Evolutionary conservation across 1,140 invertebrate genomes (phyloP).

Genomic region (Metaphire vulgaris): DNA sequence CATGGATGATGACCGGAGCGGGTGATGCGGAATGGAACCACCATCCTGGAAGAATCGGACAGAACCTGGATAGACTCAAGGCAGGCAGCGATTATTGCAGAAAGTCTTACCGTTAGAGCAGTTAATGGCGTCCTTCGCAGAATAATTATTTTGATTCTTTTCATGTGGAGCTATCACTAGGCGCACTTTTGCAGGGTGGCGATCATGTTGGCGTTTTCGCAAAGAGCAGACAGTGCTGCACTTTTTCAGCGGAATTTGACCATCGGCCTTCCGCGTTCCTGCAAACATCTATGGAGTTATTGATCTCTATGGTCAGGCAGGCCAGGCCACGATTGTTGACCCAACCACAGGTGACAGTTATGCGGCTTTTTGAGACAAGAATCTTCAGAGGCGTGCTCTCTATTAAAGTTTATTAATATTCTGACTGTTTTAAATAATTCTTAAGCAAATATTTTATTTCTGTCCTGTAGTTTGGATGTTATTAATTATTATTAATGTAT

Average conservation of each 20-base stretch:
- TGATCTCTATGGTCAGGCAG: conserved; percentile 88
- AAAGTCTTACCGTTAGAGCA: no score
- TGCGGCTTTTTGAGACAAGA: no score
- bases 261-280: conserved; percentile 76
- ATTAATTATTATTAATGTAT: no score
- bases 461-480: neutral
- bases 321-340: conserved; percentile 81
- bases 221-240: conserved; percentile 78
- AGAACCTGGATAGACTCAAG: conserved; percentile 77
- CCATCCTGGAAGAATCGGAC: conserved; percentile 83
- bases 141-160: no score
- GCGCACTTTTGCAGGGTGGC: no score
- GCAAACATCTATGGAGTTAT: conserved; percentile 78
- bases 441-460: neutral
- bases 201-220: conserved; percentile 84
- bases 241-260: conserved; percentile 79
- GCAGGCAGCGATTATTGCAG: conserved; percentile 85
- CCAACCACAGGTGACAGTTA: no score
- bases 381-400: no score
- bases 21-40: conserved; percentile 91
- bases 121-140: no score
- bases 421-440: no score
- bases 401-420: no score
- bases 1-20: conserved; percentile 96
- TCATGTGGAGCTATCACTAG: no score